Evolutionary conservation across 2,888 invertebrate genomes (phyloP).

Genomic region (Minunthozetes semirufus): DNA sequence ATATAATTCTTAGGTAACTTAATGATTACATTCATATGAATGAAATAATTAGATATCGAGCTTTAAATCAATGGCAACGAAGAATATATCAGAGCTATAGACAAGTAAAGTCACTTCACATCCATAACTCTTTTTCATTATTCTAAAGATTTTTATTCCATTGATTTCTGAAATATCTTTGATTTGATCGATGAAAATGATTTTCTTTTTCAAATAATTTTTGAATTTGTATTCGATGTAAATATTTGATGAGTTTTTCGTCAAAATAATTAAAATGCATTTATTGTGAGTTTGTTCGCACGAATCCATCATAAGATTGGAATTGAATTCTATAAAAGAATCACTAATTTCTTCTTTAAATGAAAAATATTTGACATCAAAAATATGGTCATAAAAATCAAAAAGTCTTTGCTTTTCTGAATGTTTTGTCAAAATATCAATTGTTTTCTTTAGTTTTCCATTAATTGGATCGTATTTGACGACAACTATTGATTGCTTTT

Average conservation of each 20-base stretch:
- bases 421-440: not conserved
- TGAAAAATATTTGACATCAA: constrained; percentile 12
- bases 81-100: not conserved
- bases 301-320: not conserved
- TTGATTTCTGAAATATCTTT: constrained; percentile 4
- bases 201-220: not conserved
- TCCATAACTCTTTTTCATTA: not conserved
- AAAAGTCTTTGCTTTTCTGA: constrained; percentile 1
- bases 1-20: too few species aligned
- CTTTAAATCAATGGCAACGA: not conserved
- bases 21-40: too few species aligned
- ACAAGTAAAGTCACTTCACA: not conserved
- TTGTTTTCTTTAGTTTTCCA: constrained; percentile 13
- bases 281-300: not conserved
- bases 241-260: not conserved
- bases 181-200: not conserved
- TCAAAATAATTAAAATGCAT: not conserved
- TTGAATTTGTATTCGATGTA: not conserved
- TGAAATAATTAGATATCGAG: not conserved
- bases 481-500: not conserved
- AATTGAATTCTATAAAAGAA: not conserved
- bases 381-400: not conserved
- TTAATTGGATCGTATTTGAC: constrained; percentile 21
- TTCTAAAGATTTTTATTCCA: not conserved
- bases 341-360: not conserved